Evolutionary conservation across 53 echinoderm and acorn worm genomes (phyloP), one percentile per base, ranked within the genome.

Genomic region (Luidia sarsii): DNA sequence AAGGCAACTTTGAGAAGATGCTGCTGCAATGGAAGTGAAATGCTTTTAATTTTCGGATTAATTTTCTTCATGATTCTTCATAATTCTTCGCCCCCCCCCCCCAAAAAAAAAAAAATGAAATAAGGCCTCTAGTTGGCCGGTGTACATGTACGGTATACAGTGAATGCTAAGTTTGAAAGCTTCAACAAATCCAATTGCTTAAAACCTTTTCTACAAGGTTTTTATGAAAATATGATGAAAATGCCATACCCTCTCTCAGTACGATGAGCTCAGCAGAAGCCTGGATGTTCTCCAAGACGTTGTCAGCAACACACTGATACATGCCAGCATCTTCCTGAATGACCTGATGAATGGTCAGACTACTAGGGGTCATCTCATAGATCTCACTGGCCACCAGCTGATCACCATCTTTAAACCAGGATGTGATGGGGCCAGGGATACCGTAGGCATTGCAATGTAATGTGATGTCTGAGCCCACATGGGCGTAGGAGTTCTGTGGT

Each of bases 231-330:
- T 41, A 41, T 41, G 6, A 7, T 11, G 41, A 41, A 41, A 7
- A 11, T 41, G 41, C 11, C 89, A 72, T 86, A 96, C 97, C 93
- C 75, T 71, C 67, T 15, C 43, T 70, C 23, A 91, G 22, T 7
- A 96, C 90, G 33, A 96, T 89, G 32, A 96, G 72, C 57, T 96
- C 62, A 3, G 93, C 90, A 34, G 88, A 77, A 18, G 82, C 72
- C 45, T 96, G 88, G 19, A 91, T 88, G 71, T 89, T 96, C 36
- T 84, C 84, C 64, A 84, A 9, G 1, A 9, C 3, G 71, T 93
- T 96, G 59, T 64, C 62, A 23, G 93, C 97, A 3, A 91, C 56
- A 62, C 97, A 96, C 81, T 96, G 97, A 57, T 93, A 95, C 27
- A 88, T 87, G 11, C 89, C 93, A 19, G 80, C 43, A 62, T 93